Percentiles rank a stretch among this genome's conserved stretches.
These are phyloP conservation scores for Chamaedrilus cognettii DNA, from an alignment of 2,888 invertebrate species.

Conservation along the genomic window DNA sequence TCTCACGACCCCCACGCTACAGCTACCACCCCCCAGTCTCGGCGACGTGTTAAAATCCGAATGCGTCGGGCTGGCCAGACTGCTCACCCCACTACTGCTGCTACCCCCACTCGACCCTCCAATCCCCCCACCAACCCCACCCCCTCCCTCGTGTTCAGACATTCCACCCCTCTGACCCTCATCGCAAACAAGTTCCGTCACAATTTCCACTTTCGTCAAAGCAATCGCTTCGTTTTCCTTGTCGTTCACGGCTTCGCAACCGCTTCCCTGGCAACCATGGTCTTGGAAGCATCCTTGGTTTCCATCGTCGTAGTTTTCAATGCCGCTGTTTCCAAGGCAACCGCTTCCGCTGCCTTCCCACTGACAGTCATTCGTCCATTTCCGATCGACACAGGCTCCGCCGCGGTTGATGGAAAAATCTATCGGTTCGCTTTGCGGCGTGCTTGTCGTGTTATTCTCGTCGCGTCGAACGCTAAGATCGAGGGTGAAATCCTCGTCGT, in stretches of 20 bases:
- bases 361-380: neutral
- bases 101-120: neutral
- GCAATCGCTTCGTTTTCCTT: too few relatives aligned
- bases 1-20: too few relatives aligned
- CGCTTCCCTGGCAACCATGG: too few relatives aligned
- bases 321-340: too few relatives aligned
- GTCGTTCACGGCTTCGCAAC: too few relatives aligned
- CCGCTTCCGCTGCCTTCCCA: neutral
- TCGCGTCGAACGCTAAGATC: constrained; percentile 41
- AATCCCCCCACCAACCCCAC: neutral
- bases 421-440: constrained; percentile 71
- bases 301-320: too few relatives aligned
- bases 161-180: too few relatives aligned
- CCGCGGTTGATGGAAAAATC: constrained; percentile 66
- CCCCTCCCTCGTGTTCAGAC: neutral
- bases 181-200: too few relatives aligned
- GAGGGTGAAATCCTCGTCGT: constrained; percentile 27
- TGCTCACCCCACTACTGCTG: constrained; percentile 2
- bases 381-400: too few relatives aligned
- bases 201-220: too few relatives aligned
- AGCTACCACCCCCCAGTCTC: neutral
- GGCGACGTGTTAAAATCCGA: neutral
- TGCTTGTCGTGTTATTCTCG: constrained; percentile 18
- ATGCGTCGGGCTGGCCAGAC: neutral
- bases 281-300: too few relatives aligned